Evolutionary conservation across 1,140 invertebrate genomes (phyloP).

Genomic region (Scaptomyza graminum): DNA sequence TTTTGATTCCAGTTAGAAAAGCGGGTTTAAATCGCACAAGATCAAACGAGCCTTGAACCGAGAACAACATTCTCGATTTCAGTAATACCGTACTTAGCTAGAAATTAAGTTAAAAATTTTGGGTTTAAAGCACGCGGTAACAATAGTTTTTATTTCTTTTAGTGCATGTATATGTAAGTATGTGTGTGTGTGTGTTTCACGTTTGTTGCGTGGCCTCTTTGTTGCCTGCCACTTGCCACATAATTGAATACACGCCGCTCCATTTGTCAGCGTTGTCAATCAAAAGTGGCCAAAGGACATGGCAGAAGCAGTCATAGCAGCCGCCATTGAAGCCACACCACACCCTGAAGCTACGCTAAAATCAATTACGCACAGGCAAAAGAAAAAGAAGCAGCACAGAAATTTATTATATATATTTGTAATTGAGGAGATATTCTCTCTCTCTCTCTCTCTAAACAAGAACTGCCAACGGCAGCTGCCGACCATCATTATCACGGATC

Average conservation of each 20-base stretch:
- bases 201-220: conserved; percentile 31
- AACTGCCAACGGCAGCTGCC: conserved; percentile 55
- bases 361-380: conserved; percentile 36
- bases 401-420: no score
- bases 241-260: conserved; percentile 61
- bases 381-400: background rate
- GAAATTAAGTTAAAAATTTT: no score
- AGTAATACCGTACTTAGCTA: no score
- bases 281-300: conserved; percentile 44
- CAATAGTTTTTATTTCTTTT: no score
- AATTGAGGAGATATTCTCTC: no score
- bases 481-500: conserved; percentile 78
- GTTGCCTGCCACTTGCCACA: conserved; percentile 52
- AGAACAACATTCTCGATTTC: no score
- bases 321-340: conserved; percentile 13
- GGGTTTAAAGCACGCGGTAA: no score
- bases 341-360: conserved; percentile 16
- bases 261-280: conserved; percentile 76
- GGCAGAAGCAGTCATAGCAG: conserved; percentile 12
- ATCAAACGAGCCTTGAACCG: no score
- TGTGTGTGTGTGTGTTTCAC: background rate
- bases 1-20: no score
- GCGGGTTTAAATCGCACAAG: no score
- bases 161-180: no score
- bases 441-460: conserved; percentile 48